Evolutionary conservation across 2,113 vertebrate genomes (phyloP), one percentile per base, ranked within the genome.

Genomic region (Brachypodius melanocephalos): DNA sequence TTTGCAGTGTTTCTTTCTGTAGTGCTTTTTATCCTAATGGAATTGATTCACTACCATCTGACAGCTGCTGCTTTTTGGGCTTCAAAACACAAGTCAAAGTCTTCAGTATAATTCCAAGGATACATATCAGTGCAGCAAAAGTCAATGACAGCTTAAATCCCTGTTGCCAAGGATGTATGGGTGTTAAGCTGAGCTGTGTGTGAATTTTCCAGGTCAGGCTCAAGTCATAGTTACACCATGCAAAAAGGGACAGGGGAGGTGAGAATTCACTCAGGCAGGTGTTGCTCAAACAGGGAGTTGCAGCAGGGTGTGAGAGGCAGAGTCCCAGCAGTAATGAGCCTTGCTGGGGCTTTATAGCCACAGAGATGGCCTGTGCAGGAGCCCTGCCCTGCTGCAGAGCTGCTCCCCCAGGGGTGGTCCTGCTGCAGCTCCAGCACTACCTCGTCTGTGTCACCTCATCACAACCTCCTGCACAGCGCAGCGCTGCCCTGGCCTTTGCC

Each of bases 151-250:
- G 19, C 61, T 88, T 61, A 79, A 85, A 90, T 69, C 71, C 58
- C 43, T 19, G 49, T 66, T 94, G 54, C 58, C 45, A 68, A 57
- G 88, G 69, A 32, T 81, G 42, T 55, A 61, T 12, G 52, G 57
- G 28, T 85, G 74, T 67, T 62, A 71, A 86, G 17, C 51, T 67
- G 63, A 92, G 71, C 62, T 5, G 1, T 38, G 32, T 49, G 46
- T 78, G 82, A n/a, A 28, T 89, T 94, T 90, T 93, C 78, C 87
- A 89, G 74, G 62, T 85, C 81, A 88, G 61, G 51, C 63, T 92
- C 34, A 58, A 87, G 36, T 5, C 2, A 2, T 10, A 52, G 52
- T 81, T 67, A 40, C 13, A 29, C 18, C 26, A n/a, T n/a, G 31
- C 62, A 65, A 5, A 1, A 5, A 17, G 7, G 5, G 36, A 6